Conservation (phyloP, 2,113 vertebrate species). For the Grammomys surdaster region DNA sequence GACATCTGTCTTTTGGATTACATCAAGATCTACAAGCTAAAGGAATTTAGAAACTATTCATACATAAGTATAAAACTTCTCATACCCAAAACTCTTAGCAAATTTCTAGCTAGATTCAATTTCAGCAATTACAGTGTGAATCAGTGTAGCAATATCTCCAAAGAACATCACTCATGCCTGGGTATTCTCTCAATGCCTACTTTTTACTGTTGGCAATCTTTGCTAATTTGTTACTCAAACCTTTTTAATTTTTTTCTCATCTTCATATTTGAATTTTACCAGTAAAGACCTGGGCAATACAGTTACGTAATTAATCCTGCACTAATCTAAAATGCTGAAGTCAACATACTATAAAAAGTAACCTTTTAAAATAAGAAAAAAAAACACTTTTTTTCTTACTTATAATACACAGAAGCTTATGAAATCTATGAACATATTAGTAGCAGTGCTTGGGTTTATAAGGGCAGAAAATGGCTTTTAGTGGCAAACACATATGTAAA, state of each 20-base stretch:
- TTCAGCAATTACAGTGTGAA: conserved; percentile 17
- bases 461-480: conserved; percentile 33
- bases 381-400: conserved; percentile 34
- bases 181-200: neutral
- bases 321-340: conserved; percentile 52
- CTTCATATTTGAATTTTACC: conserved; percentile 20
- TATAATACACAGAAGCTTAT: conserved; percentile 38
- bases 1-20: conserved; percentile 26
- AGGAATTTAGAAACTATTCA: neutral
- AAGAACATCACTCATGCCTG: neutral
- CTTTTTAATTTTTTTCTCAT: neutral
- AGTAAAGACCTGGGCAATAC: neutral
- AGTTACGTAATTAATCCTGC: neutral
- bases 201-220: neutral
- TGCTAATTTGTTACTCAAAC: conserved; percentile 26
- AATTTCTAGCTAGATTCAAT: conserved; percentile 60
- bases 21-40: neutral
- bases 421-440: conserved; percentile 29
- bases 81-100: conserved; percentile 36
- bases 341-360: neutral
- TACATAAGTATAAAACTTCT: conserved; percentile 51
- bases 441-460: conserved; percentile 26
- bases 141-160: neutral
- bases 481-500: neutral
- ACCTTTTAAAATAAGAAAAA: conserved; percentile 9